These are phyloP conservation scores for Xiphorhynchus elegans DNA, from an alignment of 2,113 vertebrate genomes.

Conservation along the genomic window DNA sequence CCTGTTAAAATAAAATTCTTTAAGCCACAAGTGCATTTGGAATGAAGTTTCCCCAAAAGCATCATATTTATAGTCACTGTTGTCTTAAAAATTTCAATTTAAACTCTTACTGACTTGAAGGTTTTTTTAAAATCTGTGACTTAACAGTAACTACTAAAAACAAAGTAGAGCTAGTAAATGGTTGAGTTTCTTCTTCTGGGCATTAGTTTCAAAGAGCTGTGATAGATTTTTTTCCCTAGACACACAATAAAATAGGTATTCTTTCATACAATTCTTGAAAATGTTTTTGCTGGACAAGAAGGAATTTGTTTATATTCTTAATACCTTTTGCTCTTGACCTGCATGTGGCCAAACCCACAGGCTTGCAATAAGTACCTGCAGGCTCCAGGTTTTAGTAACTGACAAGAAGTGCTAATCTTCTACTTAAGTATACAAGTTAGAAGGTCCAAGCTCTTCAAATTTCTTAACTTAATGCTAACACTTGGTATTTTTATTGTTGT, in stretches of 20 bases:
- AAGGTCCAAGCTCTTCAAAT: background rate
- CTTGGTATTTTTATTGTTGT: background rate
- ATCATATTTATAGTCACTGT: background rate
- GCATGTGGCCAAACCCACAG: background rate
- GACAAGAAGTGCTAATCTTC: background rate
- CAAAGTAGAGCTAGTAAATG: background rate
- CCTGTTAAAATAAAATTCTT: background rate
- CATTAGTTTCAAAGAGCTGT: background rate
- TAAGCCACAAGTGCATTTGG: background rate
- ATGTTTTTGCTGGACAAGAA: background rate
- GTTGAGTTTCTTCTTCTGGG: background rate
- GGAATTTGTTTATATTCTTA: background rate
- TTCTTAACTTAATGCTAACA: background rate
- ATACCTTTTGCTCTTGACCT: background rate
- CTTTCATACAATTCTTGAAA: background rate
- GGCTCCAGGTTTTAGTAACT: background rate
- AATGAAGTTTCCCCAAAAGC: background rate
- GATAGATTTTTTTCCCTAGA: background rate
- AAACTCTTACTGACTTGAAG: background rate
- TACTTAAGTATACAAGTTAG: background rate
- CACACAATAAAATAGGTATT: background rate
- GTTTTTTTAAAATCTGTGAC: background rate
- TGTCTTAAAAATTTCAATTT: background rate
- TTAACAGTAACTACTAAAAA: background rate
- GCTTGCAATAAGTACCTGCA: background rate